phyloP scores from a whole-genome alignment of 2,113 vertebrate genomes.

The Dromaius novaehollandiae region DNA sequence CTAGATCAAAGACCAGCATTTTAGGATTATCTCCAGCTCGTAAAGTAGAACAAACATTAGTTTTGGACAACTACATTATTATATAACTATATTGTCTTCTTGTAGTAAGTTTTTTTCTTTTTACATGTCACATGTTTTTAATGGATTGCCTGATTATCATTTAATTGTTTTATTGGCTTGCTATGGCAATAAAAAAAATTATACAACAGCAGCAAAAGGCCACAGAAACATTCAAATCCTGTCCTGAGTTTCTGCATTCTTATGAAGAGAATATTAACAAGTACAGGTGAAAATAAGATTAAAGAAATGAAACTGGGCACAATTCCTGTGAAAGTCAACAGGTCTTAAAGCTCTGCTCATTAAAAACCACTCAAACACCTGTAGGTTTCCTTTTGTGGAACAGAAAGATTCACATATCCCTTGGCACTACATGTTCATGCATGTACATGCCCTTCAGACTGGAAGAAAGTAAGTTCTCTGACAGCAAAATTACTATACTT shows the following conservation, averaged over 20 bases:
- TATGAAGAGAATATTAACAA: not conserved
- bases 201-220: not conserved
- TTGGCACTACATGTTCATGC: not conserved
- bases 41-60: constrained; percentile 22
- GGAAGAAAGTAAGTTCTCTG: not conserved
- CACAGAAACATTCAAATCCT: not conserved
- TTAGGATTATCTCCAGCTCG: constrained; percentile 41
- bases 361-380: not conserved
- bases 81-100: not conserved
- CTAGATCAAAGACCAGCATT: constrained; percentile 58
- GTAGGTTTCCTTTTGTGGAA: not conserved
- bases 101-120: not conserved
- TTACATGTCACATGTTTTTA: not conserved
- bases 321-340: not conserved
- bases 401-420: not conserved
- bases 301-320: not conserved
- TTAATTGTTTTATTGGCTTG: not conserved
- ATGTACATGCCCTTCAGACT: accelerated
- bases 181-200: not conserved
- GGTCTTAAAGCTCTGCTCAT: not conserved
- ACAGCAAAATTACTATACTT: not conserved
- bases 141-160: not conserved
- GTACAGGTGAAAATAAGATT: not conserved
- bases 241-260: not conserved
- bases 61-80: constrained; percentile 40